Conservation (phyloP, 2,113 vertebrate species). For the Sceloporus tristichus region DNA sequence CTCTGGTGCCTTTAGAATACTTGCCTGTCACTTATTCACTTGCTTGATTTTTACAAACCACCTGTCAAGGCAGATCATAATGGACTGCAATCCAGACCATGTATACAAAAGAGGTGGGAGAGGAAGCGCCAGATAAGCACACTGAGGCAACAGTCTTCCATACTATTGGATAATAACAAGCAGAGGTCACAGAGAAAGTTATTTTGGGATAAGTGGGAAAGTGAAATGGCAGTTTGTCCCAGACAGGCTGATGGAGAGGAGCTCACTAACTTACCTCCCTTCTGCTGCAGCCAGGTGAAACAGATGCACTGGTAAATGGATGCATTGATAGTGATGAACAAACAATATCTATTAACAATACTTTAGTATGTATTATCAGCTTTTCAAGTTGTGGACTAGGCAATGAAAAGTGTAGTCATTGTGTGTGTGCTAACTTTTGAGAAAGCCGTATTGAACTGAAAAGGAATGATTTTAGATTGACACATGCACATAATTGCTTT, state of each 20-base stretch:
- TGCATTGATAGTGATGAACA: background rate
- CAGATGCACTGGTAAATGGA: background rate
- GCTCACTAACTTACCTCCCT: background rate
- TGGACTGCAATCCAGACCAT: background rate
- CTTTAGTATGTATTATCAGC: background rate
- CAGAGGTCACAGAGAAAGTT: background rate
- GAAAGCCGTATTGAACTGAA: background rate
- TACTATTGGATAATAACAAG: background rate
- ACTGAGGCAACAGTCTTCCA: background rate
- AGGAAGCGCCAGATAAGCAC: background rate
- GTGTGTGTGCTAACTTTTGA: background rate
- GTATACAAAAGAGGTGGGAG: too few species aligned
- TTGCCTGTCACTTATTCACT: too few species aligned
- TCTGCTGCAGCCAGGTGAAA: background rate
- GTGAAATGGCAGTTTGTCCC: slow-evolving; percentile 11
- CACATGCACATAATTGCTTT: background rate
- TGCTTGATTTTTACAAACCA: too few species aligned
- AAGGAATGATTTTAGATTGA: background rate
- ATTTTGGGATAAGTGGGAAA: background rate
- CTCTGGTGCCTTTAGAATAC: too few species aligned
- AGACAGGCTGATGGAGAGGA: background rate
- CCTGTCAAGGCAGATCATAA: background rate
- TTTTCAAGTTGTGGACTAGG: background rate
- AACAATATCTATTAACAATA: background rate
- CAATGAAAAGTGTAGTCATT: background rate